phyloP scores from a whole-genome alignment of 2,888 invertebrate species.

The Hyposoter dolosus region DNA sequence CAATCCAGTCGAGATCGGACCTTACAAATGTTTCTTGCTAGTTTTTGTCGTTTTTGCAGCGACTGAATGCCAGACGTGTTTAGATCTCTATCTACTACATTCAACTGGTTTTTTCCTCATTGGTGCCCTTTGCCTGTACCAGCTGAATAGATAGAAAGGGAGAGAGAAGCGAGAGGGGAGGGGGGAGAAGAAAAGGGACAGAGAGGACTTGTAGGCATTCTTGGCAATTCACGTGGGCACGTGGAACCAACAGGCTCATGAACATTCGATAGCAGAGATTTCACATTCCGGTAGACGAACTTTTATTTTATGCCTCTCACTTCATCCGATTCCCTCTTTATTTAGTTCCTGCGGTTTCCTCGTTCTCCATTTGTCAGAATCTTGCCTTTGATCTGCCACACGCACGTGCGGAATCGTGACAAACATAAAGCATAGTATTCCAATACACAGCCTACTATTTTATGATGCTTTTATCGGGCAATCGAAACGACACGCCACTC shows the following conservation, averaged over 20 bases:
- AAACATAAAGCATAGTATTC: constrained; percentile 11
- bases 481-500: constrained; percentile 4
- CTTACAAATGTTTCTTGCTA: background rate
- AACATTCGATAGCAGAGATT: constrained; percentile 68
- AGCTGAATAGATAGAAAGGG: background rate
- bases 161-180: background rate
- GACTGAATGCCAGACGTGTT: constrained; percentile 37
- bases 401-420: constrained; percentile 31
- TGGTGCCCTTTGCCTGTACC: constrained; percentile 20
- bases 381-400: constrained; percentile 30
- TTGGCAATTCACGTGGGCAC: constrained; percentile 65
- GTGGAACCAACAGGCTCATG: constrained; percentile 51
- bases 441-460: background rate
- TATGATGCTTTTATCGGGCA: constrained; percentile 16
- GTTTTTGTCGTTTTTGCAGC: constrained; percentile 2
- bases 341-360: background rate
- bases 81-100: constrained; percentile 37
- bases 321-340: background rate
- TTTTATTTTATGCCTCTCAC: background rate
- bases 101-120: constrained; percentile 66
- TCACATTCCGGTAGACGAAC: constrained; percentile 40
- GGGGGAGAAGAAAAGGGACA: background rate
- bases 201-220: constrained; percentile 56
- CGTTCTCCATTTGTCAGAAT: constrained; percentile 26
- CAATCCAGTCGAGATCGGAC: background rate